A percentile compares a stretch with the other conserved stretches of the same genome.
Evolutionary conservation across 2,113 vertebrate genomes (phyloP).

Genomic region (Apaloderma vittatum): DNA sequence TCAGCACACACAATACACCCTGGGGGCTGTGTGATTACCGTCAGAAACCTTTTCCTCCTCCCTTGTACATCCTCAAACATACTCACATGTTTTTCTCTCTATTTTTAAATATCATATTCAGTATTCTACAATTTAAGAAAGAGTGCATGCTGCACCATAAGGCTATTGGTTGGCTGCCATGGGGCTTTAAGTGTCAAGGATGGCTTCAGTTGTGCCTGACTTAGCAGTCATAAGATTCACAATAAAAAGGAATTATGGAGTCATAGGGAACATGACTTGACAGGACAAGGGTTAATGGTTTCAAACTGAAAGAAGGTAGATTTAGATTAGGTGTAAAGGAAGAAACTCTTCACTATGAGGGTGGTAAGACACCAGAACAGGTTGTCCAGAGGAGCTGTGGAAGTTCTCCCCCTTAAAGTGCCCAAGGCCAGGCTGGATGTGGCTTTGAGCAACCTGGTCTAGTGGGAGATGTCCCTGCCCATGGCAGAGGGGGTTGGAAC

Average conservation of each 20-base stretch:
- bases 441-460: no score
- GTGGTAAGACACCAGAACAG: no score
- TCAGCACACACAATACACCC: neutral
- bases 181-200: accelerated
- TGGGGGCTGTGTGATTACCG: neutral
- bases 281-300: no score
- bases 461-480: no score
- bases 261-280: neutral
- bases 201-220: neutral
- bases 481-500: no score
- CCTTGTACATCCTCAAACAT: neutral
- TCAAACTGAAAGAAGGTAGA: no score
- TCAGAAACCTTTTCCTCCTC: neutral
- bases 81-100: neutral
- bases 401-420: no score
- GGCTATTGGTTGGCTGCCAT: neutral
- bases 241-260: neutral
- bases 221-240: neutral
- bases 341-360: no score
- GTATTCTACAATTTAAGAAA: neutral
- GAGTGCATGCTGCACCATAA: accelerated
- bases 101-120: neutral
- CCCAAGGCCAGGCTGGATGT: no score
- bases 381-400: no score
- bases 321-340: no score